Base-by-base conservation (phyloP, 2,888 invertebrate species). In the Cataglyphis altisquamis region DNA sequence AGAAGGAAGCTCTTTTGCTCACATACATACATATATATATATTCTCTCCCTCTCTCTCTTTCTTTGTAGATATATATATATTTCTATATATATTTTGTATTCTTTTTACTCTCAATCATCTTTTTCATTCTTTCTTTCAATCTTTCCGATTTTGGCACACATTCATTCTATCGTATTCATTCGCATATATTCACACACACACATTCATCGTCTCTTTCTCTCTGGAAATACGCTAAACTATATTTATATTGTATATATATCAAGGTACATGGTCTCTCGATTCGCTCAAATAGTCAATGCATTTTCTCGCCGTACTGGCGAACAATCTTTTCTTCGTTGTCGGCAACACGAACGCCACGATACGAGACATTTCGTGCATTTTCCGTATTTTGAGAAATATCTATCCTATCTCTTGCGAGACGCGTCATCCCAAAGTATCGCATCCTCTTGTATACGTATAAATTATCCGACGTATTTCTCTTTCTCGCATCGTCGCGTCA, bases 281-380 rank as follows among this genome's bases (percentile, higher is more conserved):
- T 91, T 91, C 88, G 90, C 90, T 91, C 90, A 92, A 93, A 88
- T 91, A 92, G 91, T 93, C 92, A 91, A 92, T 92, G 91, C 92
- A 90, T 90, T 91, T 90, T 90, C 86, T 89, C 48, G 80, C 81
- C 84, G 67, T 66, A 5, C 32, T 39, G 70, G 80, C 66, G 66
- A 32, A 74, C 87, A 41, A 57, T 81, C 70, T 72, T 55, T 62
- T 48, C 12, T 9, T 32, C 36, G 77, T 45, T 75, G 48, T 39
- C 39, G 67, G 78, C 60, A 25, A 29, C 57, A 55, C 63, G n/a
- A 39, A 15, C 66, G 57, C 75, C n/a, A 41, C 73, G 73, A 8
- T 64, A 52, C 32, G 55, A 70, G 68, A 21, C 52, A n/a, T 15
- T 52, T n/a, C n/a, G 21, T 32, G 32, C 9, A 64, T 29, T 60